These are phyloP conservation scores for Aselliscus stoliczkanus DNA, from an alignment of 2,797 vertebrate genomes.

Conservation along the genomic window DNA sequence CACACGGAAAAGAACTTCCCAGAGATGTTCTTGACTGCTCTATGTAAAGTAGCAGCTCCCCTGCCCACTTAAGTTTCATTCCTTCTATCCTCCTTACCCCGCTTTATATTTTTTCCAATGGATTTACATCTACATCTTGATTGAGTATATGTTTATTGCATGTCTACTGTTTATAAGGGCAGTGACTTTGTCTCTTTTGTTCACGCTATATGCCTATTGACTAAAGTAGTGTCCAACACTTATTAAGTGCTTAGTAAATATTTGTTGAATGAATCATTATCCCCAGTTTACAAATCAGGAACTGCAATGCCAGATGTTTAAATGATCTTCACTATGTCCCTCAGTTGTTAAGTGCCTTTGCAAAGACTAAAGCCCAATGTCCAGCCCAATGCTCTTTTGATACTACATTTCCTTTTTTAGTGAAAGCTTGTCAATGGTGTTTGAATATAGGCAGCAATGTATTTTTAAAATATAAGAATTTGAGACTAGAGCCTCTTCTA, in stretches of 20 bases:
- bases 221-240: neutral
- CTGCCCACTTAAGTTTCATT: neutral
- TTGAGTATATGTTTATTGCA: neutral
- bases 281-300: neutral
- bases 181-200: neutral
- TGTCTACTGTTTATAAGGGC: neutral
- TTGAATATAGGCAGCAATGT: neutral
- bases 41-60: neutral
- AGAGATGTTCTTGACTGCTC: neutral
- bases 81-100: neutral
- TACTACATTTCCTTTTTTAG: neutral
- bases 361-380: neutral
- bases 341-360: neutral
- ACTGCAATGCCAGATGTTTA: neutral
- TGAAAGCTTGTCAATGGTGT: neutral
- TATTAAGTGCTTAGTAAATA: neutral
- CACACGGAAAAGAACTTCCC: neutral
- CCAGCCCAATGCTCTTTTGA: neutral
- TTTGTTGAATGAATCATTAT: neutral
- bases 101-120: neutral
- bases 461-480: neutral
- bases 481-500: neutral
- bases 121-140: neutral
- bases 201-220: neutral
- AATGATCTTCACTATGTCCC: neutral